phyloP scores from a whole-genome alignment of 2,113 vertebrate species.

The Calcarius ornatus region DNA sequence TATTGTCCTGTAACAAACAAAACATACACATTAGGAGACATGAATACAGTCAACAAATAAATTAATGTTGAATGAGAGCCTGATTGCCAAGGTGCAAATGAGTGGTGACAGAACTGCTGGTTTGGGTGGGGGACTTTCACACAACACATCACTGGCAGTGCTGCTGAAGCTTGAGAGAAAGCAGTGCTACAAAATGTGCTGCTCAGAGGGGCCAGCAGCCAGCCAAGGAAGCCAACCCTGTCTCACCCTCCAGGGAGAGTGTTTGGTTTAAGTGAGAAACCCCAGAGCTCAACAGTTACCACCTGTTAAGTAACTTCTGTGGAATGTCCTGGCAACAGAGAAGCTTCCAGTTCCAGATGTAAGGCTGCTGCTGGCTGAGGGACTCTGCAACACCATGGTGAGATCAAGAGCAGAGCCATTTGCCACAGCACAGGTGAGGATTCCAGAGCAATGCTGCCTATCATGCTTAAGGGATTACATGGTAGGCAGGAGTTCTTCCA shows the following conservation, averaged over 20 bases:
- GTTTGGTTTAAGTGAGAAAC: not conserved
- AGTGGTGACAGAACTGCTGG: not conserved
- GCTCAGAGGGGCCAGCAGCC: not conserved
- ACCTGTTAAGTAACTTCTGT: not conserved
- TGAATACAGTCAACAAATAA: constrained; percentile 65
- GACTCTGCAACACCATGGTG: not conserved
- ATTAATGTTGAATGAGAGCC: constrained; percentile 54
- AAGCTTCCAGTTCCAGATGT: not conserved
- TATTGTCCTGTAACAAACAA: constrained; percentile 55
- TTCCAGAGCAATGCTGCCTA: not conserved
- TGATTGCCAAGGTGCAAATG: constrained; percentile 34
- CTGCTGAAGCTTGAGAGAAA: not conserved
- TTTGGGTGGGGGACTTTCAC: not conserved
- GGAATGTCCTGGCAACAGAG: not conserved
- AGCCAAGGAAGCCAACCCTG: not conserved
- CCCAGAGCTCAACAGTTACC: not conserved
- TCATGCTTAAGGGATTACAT: not conserved
- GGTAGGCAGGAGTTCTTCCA: not conserved
- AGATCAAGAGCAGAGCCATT: not conserved
- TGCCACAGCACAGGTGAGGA: not conserved
- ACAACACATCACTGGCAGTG: not conserved
- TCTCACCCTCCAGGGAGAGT: not conserved
- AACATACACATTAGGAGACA: not conserved
- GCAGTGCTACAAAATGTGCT: not conserved
- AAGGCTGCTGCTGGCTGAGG: not conserved